Evolutionary conservation across 2,113 vertebrate species (phyloP), one percentile per base, ranked within the genome.

Genomic region (Eleginops maclovinus): DNA sequence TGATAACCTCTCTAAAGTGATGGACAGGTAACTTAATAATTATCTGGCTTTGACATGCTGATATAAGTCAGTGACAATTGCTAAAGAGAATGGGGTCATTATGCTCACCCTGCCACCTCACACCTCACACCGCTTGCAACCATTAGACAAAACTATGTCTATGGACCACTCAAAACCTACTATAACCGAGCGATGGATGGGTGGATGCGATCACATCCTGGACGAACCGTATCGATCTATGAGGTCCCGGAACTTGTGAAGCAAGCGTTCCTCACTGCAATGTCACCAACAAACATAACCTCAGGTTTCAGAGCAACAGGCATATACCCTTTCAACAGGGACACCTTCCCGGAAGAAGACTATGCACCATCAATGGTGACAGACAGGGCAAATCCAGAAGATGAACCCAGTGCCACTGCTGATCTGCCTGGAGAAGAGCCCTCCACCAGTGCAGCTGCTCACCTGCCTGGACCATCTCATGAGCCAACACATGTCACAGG

Each of bases 91-190:
- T 0, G 64, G 83, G 21, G 56, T 84, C 65, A 26, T 88, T 28
- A 19, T 90, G 83, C 64, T 85, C 51, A 82, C 81, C 8, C 5
- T 83, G 28, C 74, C 75, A 56, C 63, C 72, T 26, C 77, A 82
- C 24, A 88, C 72, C 11, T 84, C 81, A 28, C 83, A 86, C 69
- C 22, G 11, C 44, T 4, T 88, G 43, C 88, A 88, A 61, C 77
- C 76, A 72, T 58, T 87, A 1, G 63, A 88, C 6, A 49, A 40
- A 58, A 80, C 10, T 10, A n/a, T n/a, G 73, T 72, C 0, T 85
- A 24, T 74, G 75, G 81, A 26, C 72, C 73, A 56, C 66, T 82
- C 1, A 79, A 81, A 65, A 73, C 51, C 44, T 31, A 44, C 24
- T 61, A 68, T 66, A 80, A 64, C 46, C 58, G 46, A 63, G 62